phyloP scores from a whole-genome alignment of 2,113 vertebrate species.

The Lophotis ruficrista region DNA sequence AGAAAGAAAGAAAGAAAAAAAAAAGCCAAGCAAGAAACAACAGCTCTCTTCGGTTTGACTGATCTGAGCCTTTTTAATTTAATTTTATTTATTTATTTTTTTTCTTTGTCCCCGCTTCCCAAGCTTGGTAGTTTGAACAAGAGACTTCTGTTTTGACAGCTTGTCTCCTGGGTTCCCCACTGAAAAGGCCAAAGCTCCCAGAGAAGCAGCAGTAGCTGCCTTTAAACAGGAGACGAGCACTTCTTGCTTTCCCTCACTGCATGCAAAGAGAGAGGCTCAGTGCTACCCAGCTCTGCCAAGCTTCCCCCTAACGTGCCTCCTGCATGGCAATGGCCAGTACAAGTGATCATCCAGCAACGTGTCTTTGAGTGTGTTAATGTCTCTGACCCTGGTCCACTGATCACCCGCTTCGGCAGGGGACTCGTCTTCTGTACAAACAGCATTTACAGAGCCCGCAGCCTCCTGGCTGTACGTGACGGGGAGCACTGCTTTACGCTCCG shows the following conservation, averaged over 20 bases:
- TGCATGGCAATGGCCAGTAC: not conserved
- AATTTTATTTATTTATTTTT: not conserved
- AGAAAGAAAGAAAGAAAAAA: not conserved
- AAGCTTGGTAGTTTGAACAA: conserved; percentile 51
- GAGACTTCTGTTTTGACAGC: conserved; percentile 75
- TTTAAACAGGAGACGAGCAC: conserved; percentile 56
- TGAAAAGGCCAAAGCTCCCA: conserved; percentile 78
- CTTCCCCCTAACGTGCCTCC: not conserved
- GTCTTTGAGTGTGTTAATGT: not conserved
- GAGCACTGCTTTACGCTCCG: not conserved
- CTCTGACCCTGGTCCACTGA: not conserved
- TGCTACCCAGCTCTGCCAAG: not conserved
- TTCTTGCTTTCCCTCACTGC: conserved; percentile 60
- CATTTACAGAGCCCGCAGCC: not conserved
- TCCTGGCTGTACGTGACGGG: not conserved
- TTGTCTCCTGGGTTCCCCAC: conserved; percentile 68
- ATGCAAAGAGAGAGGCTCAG: conserved; percentile 60
- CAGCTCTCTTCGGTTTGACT: not conserved
- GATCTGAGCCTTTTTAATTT: not conserved
- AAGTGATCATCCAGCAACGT: not conserved
- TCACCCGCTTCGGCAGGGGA: not conserved
- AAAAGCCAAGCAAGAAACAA: not conserved
- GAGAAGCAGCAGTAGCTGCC: conserved; percentile 66
- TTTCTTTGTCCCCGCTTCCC: not conserved
- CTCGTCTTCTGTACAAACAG: conserved; percentile 10